Evolutionary conservation across 2,888 invertebrate species (phyloP), one percentile per base, ranked within the genome.

Genomic region (Drosophila macrospina): DNA sequence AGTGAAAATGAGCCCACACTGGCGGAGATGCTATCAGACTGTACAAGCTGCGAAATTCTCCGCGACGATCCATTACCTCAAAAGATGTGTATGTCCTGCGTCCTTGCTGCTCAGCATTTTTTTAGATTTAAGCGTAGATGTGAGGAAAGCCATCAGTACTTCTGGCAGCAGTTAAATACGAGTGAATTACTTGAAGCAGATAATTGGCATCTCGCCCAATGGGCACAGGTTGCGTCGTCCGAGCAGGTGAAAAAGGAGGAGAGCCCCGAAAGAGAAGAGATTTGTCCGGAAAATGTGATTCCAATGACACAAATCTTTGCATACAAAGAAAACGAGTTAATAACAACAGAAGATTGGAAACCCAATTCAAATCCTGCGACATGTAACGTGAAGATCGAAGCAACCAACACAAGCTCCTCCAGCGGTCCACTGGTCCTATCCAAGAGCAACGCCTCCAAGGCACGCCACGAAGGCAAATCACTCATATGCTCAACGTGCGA

Each of bases 401-500:
- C 32, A 6, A 47, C 24, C 7, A 30, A 30, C 41, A 51, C 7
- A 2, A 32, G 32, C 11, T 45, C 41, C 4, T 11, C 24, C 34
- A 13, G 24, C 32, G 10, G 32, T 20, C 20, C 20, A 20, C 20
- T 20, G 3, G 20, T 20, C 20, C 1, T 1, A 2, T 20, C 20
- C 32, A 10, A 32, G 32, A 2, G 8, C 32, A 16, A 28, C 11
- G 20, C 10, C 30, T 6, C 24, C 5, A 0, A 93, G 20, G 20
- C 20, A 20, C 20, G 20, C 20, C 20, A 20, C 93, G 67, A 37
- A 6, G 13, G 10, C 13, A 7, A 2, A 13, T 92, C 92, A 0
- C 93, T 93, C 86, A 87, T 93, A 8, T 94, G 94, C 54, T 86
- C 84, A n/a, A 87, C 84, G 0, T 92, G 92, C 56, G 89, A 90